Base-by-base conservation (phyloP, 1,140 invertebrate species). In the Plodia interpunctella region DNA sequence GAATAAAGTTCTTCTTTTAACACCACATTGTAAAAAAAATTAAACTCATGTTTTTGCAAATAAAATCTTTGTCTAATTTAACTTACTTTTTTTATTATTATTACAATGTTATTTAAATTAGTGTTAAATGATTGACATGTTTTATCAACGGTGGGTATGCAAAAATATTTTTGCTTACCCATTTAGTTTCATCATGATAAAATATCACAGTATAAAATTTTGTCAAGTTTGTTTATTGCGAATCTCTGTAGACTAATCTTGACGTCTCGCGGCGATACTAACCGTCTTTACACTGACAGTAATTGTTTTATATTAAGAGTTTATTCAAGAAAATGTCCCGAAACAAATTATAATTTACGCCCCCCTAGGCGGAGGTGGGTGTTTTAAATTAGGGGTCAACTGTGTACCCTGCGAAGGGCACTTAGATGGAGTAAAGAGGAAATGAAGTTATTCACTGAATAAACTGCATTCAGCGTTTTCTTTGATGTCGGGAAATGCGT, bases 281-380 rank as follows among this genome's bases (percentile, higher is more conserved):
- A 53, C 21, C 17, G 13, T 53, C 20, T 53, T 25, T 53, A 25
- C 51, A n/a, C 17, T 51, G 57, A 38, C 19, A 55, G 44, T 50
- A 60, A 64, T 64, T 64, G 49, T 56, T 64, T 60, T 64, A 28
- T 67, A 67, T 61, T 62, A 62, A 44, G 60, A 62, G 65, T 66
- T 66, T 67, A 64, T 69, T 72, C 56, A 65, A 54, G 62, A 64
- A 63, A 62, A 55, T 67, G 53, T 62, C 54, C 56, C 53, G 56
- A 62, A 68, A 66, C 65, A 65, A 64, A 75, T 75, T 75, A 75
- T 67, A 67, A 75, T 75, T 69, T 70, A 57, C 60, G 62, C 49
- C 61, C 61, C 59, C 57, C 55, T 51, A 13, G 54, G 20, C 21
- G 32, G 63, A 60, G 60, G 13, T n/a, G 64, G 59, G 50, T 30